Base-by-base conservation (phyloP, 2,888 invertebrate species). In the Glaucopsyche alexis region DNA sequence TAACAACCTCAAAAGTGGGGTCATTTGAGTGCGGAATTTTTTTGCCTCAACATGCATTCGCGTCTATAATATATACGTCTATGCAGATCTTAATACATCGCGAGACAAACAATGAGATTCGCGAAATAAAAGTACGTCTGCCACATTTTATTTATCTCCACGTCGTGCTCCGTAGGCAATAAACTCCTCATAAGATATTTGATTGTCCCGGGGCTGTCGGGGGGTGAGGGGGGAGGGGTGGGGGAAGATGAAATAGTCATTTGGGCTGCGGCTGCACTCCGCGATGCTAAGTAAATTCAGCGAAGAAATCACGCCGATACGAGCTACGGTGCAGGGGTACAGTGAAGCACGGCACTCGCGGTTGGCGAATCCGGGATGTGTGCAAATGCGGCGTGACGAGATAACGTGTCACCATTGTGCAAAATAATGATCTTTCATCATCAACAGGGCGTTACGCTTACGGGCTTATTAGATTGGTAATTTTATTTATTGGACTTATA, bases 161-260 rank as follows among this genome's bases (percentile, higher is more conserved):
- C 72, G 19, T 16, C 60, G 70, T 73, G 45, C 72, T 72, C 70
- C 71, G 73, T 74, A 50, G 74, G 76, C 76, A 78, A 78, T 78
- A 77, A 77, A 78, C 75, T 73, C 72, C 74, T 75, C 74, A 76
- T 76, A 74, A 75, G 75, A 74, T 74, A 75, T 78, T 77, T 75
- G 77, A 77, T 77, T 78, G 77, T 76, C 77, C 73, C 77, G 73
- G 71, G 65, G 77, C 76, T 55, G 65, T 70, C 29, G 70, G 73
- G 29, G 73, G 65, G 67, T 42, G 67, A 73, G 73, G 55, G 74
- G 75, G 74, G 71, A 75, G 74, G 74, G 74, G 77, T 71, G 74
- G 76, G 71, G 78, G 75, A 84, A 83, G 87, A 87, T 87, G 87
- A 85, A 88, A 89, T 88, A 86, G 86, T 88, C 87, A 90, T 89